These are phyloP conservation scores for Cephus runcator DNA, from an alignment of 2,888 invertebrate genomes.

Conservation along the genomic window DNA sequence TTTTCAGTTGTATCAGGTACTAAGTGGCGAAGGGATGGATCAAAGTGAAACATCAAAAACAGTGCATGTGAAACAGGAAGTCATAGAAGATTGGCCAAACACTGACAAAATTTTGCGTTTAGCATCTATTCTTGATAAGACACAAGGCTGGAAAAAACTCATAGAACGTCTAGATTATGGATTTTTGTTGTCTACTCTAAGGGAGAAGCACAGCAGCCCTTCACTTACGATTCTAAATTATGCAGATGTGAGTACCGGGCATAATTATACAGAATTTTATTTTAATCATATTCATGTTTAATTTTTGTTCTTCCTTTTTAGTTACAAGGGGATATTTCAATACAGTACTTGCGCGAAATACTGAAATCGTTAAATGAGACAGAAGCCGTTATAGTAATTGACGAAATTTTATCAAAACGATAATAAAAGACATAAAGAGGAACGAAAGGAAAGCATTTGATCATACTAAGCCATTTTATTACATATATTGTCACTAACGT, in stretches of 20 bases:
- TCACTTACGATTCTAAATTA: conserved; percentile 70
- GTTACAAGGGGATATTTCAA: conserved; percentile 42
- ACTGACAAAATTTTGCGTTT: conserved; percentile 65
- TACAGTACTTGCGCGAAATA: conserved; percentile 50
- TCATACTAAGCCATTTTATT: neutral
- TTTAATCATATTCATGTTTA: neutral
- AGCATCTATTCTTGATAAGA: conserved; percentile 68
- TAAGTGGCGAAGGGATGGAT: conserved; percentile 24
- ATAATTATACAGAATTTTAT: conserved; percentile 11
- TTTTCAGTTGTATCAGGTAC: neutral
- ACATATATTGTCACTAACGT: neutral
- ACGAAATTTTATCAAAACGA: conserved; percentile 26
- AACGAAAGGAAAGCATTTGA: neutral
- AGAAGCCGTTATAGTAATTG: conserved; percentile 57
- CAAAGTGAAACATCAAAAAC: conserved; percentile 30
- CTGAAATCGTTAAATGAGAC: conserved; percentile 61
- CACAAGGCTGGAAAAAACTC: conserved; percentile 72
- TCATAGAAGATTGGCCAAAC: conserved; percentile 47
- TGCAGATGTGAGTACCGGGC: conserved; percentile 46
- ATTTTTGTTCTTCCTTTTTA: conserved; percentile 23
- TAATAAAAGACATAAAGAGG: neutral
- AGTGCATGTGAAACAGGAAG: conserved; percentile 42
- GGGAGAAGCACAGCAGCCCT: conserved; percentile 65
- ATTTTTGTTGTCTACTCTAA: conserved; percentile 67
- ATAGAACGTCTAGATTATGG: conserved; percentile 69